These are phyloP conservation scores for Cynodonichthys magdalenae DNA, from an alignment of 2,797 vertebrate species.

Conservation along the genomic window DNA sequence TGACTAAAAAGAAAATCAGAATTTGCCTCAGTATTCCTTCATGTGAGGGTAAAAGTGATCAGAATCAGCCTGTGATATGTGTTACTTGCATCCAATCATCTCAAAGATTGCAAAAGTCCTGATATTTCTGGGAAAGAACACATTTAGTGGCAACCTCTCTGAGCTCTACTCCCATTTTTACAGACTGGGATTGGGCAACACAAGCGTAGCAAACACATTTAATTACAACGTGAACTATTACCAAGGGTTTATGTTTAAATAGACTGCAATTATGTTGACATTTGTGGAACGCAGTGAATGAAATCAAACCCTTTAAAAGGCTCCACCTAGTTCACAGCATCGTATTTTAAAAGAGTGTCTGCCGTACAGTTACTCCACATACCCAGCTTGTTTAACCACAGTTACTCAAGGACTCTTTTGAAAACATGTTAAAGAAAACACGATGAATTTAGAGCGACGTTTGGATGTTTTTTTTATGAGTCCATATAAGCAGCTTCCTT, in stretches of 20 bases:
- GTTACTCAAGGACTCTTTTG: neutral
- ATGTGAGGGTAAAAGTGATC: neutral
- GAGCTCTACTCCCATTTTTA: slow-evolving; percentile 3
- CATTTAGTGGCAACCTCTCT: neutral
- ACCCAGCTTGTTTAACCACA: neutral
- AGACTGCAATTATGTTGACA: slow-evolving; percentile 24
- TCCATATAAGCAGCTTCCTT: slow-evolving; percentile 46
- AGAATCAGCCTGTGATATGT: neutral
- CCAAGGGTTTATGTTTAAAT: slow-evolving; percentile 13
- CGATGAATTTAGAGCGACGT: neutral
- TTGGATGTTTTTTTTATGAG: slow-evolving; percentile 26
- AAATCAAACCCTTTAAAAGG: neutral
- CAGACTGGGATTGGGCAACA: slow-evolving; percentile 7
- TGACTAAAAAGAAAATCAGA: neutral
- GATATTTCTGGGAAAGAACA: neutral
- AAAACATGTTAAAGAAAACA: slow-evolving; percentile 3
- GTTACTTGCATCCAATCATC: neutral
- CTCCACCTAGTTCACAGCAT: slow-evolving; percentile 20
- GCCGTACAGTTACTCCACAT: slow-evolving; percentile 15
- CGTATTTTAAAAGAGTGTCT: slow-evolving; percentile 22
- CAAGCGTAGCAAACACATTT: slow-evolving; percentile 12
- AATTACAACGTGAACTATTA: slow-evolving; percentile 20
- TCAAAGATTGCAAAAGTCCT: neutral
- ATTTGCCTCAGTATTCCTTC: no score
- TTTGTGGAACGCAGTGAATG: slow-evolving; percentile 40